Conservation (phyloP, 1,140 invertebrate genomes). For the Elymnias hypermnestra region DNA sequence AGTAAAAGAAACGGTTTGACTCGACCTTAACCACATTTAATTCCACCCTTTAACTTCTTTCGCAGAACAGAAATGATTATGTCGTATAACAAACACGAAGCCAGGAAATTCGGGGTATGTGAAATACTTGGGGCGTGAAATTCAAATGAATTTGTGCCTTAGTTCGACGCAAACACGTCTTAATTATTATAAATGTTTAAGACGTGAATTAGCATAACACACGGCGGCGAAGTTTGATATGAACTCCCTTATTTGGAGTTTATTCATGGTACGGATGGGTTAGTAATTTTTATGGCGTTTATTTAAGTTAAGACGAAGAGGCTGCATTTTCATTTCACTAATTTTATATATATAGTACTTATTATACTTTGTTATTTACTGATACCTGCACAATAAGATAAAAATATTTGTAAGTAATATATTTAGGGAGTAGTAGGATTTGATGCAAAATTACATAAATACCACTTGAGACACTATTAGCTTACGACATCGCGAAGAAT, state of each 20-base stretch:
- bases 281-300: neutral
- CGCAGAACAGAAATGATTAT: neutral
- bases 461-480: too few relatives aligned
- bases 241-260: neutral
- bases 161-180: conserved; percentile 11
- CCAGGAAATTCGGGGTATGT: conserved; percentile 8
- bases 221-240: neutral
- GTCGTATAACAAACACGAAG: conserved; percentile 3
- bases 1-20: neutral
- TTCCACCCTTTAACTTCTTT: too few relatives aligned
- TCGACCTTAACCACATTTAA: too few relatives aligned
- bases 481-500: too few relatives aligned
- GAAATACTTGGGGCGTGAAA: conserved; percentile 17
- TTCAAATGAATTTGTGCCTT: conserved; percentile 16
- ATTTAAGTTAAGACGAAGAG: neutral
- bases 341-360: too few relatives aligned
- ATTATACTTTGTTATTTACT: neutral
- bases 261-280: neutral
- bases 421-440: too few relatives aligned
- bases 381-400: too few relatives aligned
- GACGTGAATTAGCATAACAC: conserved; percentile 13
- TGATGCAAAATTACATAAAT: too few relatives aligned
- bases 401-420: too few relatives aligned
- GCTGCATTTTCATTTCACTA: neutral
- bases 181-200: conserved; percentile 19